Conservation (phyloP, 2,888 invertebrate genomes). For the Caradrina kadenii region DNA sequence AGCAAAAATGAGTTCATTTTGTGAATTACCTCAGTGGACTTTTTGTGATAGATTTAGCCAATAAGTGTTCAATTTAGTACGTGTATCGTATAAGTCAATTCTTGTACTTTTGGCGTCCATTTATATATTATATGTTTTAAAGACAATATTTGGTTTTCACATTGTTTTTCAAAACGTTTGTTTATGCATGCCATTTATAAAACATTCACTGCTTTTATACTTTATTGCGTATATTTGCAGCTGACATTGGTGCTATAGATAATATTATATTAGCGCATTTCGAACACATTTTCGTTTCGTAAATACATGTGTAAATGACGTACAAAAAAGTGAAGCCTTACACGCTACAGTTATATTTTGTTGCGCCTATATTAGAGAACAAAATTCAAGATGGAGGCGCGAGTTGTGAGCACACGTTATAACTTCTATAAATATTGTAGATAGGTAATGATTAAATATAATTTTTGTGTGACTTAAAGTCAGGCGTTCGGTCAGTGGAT, state of each 20-base stretch:
- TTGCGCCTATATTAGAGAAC: constrained; percentile 40
- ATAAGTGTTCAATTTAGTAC: constrained; percentile 89
- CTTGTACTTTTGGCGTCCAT: constrained; percentile 85
- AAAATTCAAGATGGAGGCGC: constrained; percentile 54
- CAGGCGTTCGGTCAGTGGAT: constrained; percentile 76
- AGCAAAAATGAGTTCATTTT: constrained; percentile 78
- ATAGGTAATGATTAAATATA: constrained; percentile 76
- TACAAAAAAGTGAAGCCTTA: constrained; percentile 65
- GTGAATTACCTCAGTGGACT: constrained; percentile 89
- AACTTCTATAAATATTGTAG: constrained; percentile 73
- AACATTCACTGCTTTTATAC: constrained; percentile 77
- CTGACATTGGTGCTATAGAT: constrained; percentile 89
- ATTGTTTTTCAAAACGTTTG: constrained; percentile 53
- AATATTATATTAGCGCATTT: constrained; percentile 64
- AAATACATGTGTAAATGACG: constrained; percentile 65
- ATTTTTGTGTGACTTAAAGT: constrained; percentile 81
- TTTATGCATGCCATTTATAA: constrained; percentile 63
- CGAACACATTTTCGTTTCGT: constrained; percentile 48
- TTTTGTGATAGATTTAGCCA: constrained; percentile 90
- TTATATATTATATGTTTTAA: constrained; percentile 63
- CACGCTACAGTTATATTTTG: constrained; percentile 27
- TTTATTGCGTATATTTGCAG: constrained; percentile 79
- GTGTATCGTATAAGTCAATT: constrained; percentile 86
- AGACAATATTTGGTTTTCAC: constrained; percentile 58
- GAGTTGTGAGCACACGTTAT: constrained; percentile 67